These are phyloP conservation scores for Struthidea cinerea DNA, from an alignment of 2,113 vertebrate genomes.

Conservation along the genomic window DNA sequence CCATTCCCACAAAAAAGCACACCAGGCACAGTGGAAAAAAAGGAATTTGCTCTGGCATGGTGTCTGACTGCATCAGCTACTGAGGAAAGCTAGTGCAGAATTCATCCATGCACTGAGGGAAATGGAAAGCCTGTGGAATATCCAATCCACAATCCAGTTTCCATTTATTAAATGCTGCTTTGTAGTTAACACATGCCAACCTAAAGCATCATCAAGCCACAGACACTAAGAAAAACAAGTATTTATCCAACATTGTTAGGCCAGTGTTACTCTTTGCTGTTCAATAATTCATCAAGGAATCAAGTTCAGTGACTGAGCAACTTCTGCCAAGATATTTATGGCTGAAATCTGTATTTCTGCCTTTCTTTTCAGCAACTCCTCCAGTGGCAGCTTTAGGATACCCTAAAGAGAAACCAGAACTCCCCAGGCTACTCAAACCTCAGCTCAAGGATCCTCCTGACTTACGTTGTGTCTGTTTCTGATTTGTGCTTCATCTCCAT, in stretches of 20 bases:
- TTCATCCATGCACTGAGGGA: conserved; percentile 39
- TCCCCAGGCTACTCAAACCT: neutral
- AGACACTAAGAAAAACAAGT: neutral
- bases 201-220: neutral
- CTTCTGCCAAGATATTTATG: neutral
- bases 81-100: conserved; percentile 61
- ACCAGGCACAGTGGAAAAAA: neutral
- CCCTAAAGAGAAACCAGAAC: neutral
- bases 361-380: neutral
- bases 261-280: neutral
- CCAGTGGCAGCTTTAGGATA: neutral
- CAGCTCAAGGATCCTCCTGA: neutral
- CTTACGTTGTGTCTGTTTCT: conserved; percentile 93
- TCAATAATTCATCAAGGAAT: neutral
- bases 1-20: neutral
- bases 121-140: neutral
- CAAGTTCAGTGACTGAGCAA: neutral
- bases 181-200: neutral
- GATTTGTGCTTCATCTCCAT: conserved; percentile 99
- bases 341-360: neutral
- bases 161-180: neutral
- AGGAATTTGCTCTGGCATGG: conserved; percentile 58
- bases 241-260: neutral
- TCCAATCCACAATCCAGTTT: neutral
- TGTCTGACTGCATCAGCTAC: conserved; percentile 67